phyloP scores from a whole-genome alignment of 2,888 invertebrate species.

The Pachliopta kotzebuea region DNA sequence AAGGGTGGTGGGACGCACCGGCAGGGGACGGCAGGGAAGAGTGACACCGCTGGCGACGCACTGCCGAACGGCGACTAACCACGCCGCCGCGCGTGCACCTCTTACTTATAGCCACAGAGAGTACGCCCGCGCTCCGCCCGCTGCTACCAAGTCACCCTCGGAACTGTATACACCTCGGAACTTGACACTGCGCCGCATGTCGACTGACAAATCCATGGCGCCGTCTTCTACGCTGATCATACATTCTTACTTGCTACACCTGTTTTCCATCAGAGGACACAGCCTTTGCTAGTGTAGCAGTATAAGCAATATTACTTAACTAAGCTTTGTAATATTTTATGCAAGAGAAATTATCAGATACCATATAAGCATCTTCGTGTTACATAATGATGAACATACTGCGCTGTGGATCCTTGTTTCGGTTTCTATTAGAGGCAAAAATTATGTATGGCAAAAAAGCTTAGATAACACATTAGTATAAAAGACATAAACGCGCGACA shows the following conservation, averaged over 20 bases:
- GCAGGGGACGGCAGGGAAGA: conserved; percentile 49
- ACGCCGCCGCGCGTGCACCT: conserved; percentile 71
- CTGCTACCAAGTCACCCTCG: conserved; percentile 30
- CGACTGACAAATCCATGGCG: conserved; percentile 11
- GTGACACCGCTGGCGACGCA: conserved; percentile 67
- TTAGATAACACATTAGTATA: conserved; percentile 31
- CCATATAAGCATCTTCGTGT: background rate
- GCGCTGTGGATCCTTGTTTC: too few relatives aligned
- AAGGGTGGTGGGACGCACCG: conserved; percentile 60
- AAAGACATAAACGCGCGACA: conserved; percentile 61
- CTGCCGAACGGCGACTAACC: conserved; percentile 77
- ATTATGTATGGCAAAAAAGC: conserved; percentile 1
- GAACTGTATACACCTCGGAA: conserved; percentile 25
- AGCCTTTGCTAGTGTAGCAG: background rate
- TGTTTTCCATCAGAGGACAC: background rate
- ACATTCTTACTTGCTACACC: background rate
- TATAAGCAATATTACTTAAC: too few relatives aligned
- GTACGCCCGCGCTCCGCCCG: conserved; percentile 30
- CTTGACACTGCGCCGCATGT: conserved; percentile 22
- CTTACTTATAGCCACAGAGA: conserved; percentile 72
- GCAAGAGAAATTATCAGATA: conserved; percentile 1
- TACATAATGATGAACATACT: too few relatives aligned
- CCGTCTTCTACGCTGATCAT: conserved; percentile 5
- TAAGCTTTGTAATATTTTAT: background rate
- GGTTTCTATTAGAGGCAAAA: too few relatives aligned